A percentile compares a stretch with the other conserved stretches of the same genome.
Conservation (phyloP, 2,888 invertebrate genomes). For the Ceramica pisi region DNA sequence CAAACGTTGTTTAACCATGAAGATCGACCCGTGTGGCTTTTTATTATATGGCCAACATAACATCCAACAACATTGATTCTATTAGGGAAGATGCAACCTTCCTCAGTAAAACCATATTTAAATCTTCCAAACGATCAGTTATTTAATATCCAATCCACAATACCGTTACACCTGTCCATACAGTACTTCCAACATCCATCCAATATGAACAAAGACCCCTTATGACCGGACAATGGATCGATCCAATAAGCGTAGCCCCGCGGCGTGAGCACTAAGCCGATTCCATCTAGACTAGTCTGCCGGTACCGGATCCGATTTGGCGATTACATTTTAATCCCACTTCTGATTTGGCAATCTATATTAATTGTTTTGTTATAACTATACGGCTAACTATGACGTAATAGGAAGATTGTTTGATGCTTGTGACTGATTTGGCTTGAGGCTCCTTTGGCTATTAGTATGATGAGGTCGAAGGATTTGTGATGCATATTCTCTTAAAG, state of each 20-base stretch:
- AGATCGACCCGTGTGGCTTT: no score
- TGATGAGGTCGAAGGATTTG: slow-evolving; percentile 4
- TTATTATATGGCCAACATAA: no score
- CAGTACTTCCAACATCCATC: slow-evolving; percentile 43
- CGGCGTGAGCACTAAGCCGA: slow-evolving; percentile 77
- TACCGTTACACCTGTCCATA: slow-evolving; percentile 40
- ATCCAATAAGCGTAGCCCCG: slow-evolving; percentile 74
- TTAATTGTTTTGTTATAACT: slow-evolving; percentile 59
- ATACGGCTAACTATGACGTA: background rate
- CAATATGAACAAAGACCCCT: slow-evolving; percentile 55
- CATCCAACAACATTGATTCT: no score
- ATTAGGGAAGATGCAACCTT: no score
- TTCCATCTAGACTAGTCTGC: slow-evolving; percentile 64
- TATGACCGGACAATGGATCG: slow-evolving; percentile 70
- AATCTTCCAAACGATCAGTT: background rate
- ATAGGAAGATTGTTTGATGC: background rate
- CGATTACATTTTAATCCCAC: slow-evolving; percentile 68
- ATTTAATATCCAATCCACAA: slow-evolving; percentile 21
- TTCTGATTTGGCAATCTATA: slow-evolving; percentile 61
- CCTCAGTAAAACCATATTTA: background rate
- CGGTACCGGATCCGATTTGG: slow-evolving; percentile 69
- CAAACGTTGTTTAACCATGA: no score
- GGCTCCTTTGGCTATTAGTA: slow-evolving; percentile 24
- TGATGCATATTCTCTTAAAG: slow-evolving; percentile 4
- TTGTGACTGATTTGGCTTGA: slow-evolving; percentile 22